Evolutionary conservation across 2,888 invertebrate species (phyloP).

Genomic region (Tetheella fluctuosa): DNA sequence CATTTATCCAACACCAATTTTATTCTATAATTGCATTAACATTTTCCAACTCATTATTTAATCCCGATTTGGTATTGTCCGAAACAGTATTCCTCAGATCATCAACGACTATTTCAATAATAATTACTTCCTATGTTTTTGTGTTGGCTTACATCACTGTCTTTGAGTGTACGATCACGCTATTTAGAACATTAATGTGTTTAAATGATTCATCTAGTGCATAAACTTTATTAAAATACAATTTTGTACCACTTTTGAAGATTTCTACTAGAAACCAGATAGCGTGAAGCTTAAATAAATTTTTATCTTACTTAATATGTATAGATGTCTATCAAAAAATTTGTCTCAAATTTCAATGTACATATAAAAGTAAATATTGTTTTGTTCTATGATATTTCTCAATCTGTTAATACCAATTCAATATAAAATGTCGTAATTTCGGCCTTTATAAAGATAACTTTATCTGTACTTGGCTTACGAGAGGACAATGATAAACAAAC

Average conservation of each 20-base stretch:
- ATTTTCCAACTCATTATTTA: background rate
- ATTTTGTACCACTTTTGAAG: conserved; percentile 6
- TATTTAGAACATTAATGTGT: conserved; percentile 9
- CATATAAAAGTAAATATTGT: background rate
- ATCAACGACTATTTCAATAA: conserved; percentile 38
- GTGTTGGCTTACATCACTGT: conserved; percentile 51
- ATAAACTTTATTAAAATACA: conserved; percentile 18
- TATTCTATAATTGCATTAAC: conserved; percentile 7
- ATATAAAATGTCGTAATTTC: background rate
- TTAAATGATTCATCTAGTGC: conserved; percentile 39
- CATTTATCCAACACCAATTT: background rate
- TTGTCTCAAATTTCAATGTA: background rate
- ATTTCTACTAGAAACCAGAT: conserved; percentile 9
- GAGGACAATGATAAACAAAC: conserved; percentile 20
- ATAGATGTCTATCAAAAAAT: conserved; percentile 13
- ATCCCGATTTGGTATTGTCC: conserved; percentile 17
- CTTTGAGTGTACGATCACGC: conserved; percentile 31
- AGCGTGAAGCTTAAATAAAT: background rate
- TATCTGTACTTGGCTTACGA: conserved; percentile 9
- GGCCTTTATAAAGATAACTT: background rate
- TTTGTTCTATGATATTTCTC: background rate
- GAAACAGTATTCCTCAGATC: conserved; percentile 33
- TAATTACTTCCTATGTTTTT: conserved; percentile 55
- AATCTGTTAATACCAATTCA: background rate
- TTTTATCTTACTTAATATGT: background rate